Evolutionary conservation across 2,888 invertebrate species (phyloP).

Genomic region (Melanophora roralis): DNA sequence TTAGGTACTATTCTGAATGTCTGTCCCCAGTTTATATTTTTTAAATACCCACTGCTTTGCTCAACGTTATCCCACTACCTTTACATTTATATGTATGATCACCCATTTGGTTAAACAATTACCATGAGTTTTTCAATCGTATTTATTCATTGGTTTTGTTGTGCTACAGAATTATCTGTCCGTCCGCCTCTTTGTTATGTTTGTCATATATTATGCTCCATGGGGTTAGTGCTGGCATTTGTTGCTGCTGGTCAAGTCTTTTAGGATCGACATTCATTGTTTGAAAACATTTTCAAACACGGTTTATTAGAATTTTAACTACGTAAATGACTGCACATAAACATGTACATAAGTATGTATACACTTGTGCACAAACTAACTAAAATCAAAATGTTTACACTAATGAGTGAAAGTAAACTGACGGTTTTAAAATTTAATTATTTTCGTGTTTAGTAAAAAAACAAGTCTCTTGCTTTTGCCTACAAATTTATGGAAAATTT

Average conservation of each 20-base stretch:
- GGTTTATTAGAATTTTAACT: slow-evolving; percentile 28
- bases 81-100: slow-evolving; percentile 36
- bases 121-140: slow-evolving; percentile 44
- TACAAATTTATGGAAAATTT: too few relatives aligned
- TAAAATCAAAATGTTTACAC: slow-evolving; percentile 8
- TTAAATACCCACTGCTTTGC: slow-evolving; percentile 31
- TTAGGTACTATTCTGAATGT: slow-evolving; percentile 8
- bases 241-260: slow-evolving; percentile 51
- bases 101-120: slow-evolving; percentile 38
- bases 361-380: background rate
- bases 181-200: slow-evolving; percentile 7
- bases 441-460: too few relatives aligned
- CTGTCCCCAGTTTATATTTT: slow-evolving; percentile 24
- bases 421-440: background rate
- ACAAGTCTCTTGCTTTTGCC: too few relatives aligned
- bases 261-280: slow-evolving; percentile 37
- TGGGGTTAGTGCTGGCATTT: background rate
- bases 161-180: background rate
- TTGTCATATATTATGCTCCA: slow-evolving; percentile 12
- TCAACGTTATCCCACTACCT: background rate
- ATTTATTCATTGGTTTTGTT: slow-evolving; percentile 28
- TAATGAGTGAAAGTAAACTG: background rate
- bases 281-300: slow-evolving; percentile 43
- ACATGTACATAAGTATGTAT: background rate
- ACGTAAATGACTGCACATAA: slow-evolving; percentile 17